Evolutionary conservation across 2,113 vertebrate species (phyloP), one percentile per base, ranked within the genome.

Genomic region (Emberiza fucata): DNA sequence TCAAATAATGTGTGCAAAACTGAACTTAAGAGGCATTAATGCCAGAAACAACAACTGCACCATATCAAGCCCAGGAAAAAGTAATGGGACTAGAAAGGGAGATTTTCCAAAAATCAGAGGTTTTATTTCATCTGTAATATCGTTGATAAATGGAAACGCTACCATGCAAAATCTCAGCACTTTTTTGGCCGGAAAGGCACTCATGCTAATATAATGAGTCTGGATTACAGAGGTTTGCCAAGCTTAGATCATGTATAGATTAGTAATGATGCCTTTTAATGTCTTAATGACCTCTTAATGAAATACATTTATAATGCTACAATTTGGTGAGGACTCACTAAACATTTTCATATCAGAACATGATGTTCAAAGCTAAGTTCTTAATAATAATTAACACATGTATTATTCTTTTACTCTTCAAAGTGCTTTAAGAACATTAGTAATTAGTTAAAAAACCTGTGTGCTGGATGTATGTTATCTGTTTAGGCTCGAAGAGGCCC

Each of bases 31-130:
- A 95, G 89, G 51, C 68, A 66, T 65, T 90, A 93, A 92, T 96
- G 95, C 97, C 97, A 97, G 89, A 94, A 98, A 97, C 50, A 98
- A 97, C 95, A 97, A 97, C 89, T 97, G 96, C 57, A 92, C 56
- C 95, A 78, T 65, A 97, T 97, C 88, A 95, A 96, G 73, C 83
- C 76, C 94, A 95, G 75, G 88, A 96, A 95, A 75, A 96, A 89
- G 87, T 93, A 96, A 63, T 95, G 85, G 90, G 53, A 96, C 86
- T 90, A 95, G 91, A 97, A 97, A 95, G 93, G 94, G 90, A 91
- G 44, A 93, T 95, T 95, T 97, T 96, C 91, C 83, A 96, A 96
- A 97, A 96, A 88, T 95, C 89, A 91, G 78, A 93, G 85, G 61
- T 98, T 98, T 95, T 66, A 96, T 98, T 98, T 97, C 69, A 97